Base-by-base conservation (phyloP, 2,888 invertebrate genomes). In the Apamea crenata region DNA sequence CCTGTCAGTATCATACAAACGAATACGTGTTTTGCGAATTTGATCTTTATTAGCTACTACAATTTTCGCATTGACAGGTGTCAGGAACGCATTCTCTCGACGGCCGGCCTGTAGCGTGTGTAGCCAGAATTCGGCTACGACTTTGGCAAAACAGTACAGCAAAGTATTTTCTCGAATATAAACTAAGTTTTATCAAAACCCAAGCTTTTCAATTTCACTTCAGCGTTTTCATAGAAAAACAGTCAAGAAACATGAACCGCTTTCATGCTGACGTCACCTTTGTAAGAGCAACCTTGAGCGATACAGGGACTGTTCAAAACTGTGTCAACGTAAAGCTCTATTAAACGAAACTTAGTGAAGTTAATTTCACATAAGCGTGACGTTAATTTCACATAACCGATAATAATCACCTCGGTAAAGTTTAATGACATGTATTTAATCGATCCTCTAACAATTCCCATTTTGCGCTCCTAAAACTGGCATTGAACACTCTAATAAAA, bases 271-370 rank as follows among this genome's bases (percentile, higher is more conserved):
- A 14, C 67, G 16, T 63, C 47, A 44, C 16, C 47, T 56, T 68
- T 68, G 14, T 68, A 81, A 77, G 47, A 56, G 6, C 1, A 69
- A 65, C 77, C 68, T 77, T 83, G 68, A 25, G 32, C 40, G 25
- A 18, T 16, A 47, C 6, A 21, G 40, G 18, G 66, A 50, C 40
- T 75, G 2, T 29, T 36, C 12, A 47, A 32, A 80, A 47, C 25
- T 32, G 21, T 65, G n/a, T 50, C 80, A 53, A 50, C 50, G 50
- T 12, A 47, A 18, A 63, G 32, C 25, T 61, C 10, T 18, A 29
- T 8, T 25, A n/a, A 44, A 36, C 0, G 25, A 25, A 40, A 50
- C 16, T 6, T 44, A 25, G 32, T 29, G 14, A 50, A 50, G 47
- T 21, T 40, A 40, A 40, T 40, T 40, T 40, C 40, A 40, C 40